Evolutionary conservation across 2,888 invertebrate genomes (phyloP).

Genomic region (Sarcophaga carnaria): DNA sequence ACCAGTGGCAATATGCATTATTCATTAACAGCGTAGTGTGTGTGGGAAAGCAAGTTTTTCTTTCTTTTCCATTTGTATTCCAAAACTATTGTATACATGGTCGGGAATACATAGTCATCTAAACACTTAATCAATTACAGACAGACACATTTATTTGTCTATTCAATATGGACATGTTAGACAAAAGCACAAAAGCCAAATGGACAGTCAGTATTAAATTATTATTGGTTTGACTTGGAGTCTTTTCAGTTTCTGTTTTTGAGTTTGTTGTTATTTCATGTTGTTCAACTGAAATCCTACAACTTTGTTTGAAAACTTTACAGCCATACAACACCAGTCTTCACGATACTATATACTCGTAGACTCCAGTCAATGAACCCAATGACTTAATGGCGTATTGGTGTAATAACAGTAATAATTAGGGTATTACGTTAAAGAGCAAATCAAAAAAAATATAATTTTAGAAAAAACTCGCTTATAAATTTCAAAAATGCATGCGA

Average conservation of each 20-base stretch:
- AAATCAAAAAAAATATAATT: slow-evolving; percentile 3
- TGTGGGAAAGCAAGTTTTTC: not conserved
- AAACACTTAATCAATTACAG: slow-evolving; percentile 55
- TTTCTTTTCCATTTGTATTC: not conserved
- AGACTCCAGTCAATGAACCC: not conserved
- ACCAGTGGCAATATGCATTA: not conserved
- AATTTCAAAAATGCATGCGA: slow-evolving; percentile 25
- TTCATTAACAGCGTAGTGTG: slow-evolving; percentile 25
- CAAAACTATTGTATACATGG: slow-evolving; percentile 4
- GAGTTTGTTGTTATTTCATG: slow-evolving; percentile 7
- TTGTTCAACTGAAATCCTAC: slow-evolving; percentile 42
- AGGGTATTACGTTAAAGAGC: not conserved
- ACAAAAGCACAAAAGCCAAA: slow-evolving; percentile 34
- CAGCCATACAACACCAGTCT: not conserved
- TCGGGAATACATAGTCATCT: slow-evolving; percentile 13
- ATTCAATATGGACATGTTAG: slow-evolving; percentile 50
- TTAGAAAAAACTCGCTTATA: slow-evolving; percentile 16
- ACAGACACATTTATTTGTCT: slow-evolving; percentile 21
- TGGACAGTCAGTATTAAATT: slow-evolving; percentile 6
- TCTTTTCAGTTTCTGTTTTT: not conserved
- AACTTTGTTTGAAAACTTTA: slow-evolving; percentile 30
- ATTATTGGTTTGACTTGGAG: slow-evolving; percentile 1
- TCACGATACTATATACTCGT: not conserved
- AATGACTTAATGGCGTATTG: not conserved
- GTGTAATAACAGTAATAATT: slow-evolving; percentile 1